Evolutionary conservation across 2,888 invertebrate genomes (phyloP).

Genomic region (Meiosimyza decipiens): DNA sequence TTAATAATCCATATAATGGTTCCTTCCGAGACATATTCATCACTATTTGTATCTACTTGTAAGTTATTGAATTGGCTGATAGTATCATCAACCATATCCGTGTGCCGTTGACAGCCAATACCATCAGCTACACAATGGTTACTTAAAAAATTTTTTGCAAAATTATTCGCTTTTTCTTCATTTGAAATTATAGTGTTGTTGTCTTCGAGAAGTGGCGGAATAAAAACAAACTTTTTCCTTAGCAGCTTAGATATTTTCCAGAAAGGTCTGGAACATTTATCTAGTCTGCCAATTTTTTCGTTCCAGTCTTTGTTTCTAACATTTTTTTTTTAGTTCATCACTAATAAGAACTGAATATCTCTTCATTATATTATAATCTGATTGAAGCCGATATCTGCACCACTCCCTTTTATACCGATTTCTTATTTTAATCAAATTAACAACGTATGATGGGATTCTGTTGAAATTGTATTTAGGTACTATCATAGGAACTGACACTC

Average conservation of each 20-base stretch:
- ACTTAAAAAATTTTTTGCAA: background rate
- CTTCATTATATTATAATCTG: background rate
- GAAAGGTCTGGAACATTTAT: slow-evolving; percentile 28
- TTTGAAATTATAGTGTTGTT: background rate
- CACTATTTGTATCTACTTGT: too few relatives aligned
- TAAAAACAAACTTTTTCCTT: slow-evolving; percentile 18
- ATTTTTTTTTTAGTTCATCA: slow-evolving; percentile 13
- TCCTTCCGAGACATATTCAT: too few relatives aligned
- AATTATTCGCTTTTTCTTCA: background rate
- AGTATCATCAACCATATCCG: too few relatives aligned
- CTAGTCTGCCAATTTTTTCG: slow-evolving; percentile 22
- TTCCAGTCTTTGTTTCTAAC: slow-evolving; percentile 35
- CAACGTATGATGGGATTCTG: background rate
- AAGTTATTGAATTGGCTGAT: too few relatives aligned
- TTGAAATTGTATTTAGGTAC: background rate
- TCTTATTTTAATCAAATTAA: background rate
- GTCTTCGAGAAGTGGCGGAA: slow-evolving; percentile 16
- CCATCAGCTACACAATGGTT: background rate
- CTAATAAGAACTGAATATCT: slow-evolving; percentile 16
- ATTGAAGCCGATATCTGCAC: slow-evolving; percentile 4
- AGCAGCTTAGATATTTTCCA: slow-evolving; percentile 34
- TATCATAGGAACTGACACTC: background rate
- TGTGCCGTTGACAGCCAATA: too few relatives aligned
- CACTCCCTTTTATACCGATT: slow-evolving; percentile 1
- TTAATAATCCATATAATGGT: too few relatives aligned